phyloP scores from a whole-genome alignment of 2,113 vertebrate species.

The Sclerurus mexicanus region DNA sequence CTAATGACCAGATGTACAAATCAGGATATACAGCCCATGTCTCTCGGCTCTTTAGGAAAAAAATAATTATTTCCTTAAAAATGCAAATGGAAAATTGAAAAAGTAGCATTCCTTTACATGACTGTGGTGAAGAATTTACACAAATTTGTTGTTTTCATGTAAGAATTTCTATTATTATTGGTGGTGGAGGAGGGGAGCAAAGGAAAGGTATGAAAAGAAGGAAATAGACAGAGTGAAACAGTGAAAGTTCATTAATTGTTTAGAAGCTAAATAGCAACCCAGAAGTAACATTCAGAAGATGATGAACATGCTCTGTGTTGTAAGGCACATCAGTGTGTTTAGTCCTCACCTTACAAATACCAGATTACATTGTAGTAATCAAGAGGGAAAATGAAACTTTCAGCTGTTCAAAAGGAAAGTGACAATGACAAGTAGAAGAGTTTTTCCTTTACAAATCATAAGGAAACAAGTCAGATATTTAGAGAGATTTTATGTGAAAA shows the following conservation, averaged over 20 bases:
- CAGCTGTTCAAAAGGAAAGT: background rate
- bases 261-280: background rate
- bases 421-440: background rate
- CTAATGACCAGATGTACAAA: background rate
- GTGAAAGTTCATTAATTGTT: background rate
- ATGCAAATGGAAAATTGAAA: background rate
- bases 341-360: background rate
- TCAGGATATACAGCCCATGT: background rate
- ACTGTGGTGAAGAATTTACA: background rate
- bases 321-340: background rate
- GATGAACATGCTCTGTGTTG: background rate
- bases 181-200: fast-evolving
- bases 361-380: background rate
- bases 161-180: background rate
- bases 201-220: background rate
- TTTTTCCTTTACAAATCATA: background rate
- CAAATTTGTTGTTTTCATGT: background rate
- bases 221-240: background rate
- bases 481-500: background rate
- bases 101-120: background rate
- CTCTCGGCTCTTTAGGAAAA: background rate
- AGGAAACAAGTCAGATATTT: background rate
- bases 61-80: background rate
- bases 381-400: background rate
- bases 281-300: background rate